Evolutionary conservation across 2,113 vertebrate species (phyloP), one percentile per base, ranked within the genome.

Genomic region (Corythornis vintsioides): DNA sequence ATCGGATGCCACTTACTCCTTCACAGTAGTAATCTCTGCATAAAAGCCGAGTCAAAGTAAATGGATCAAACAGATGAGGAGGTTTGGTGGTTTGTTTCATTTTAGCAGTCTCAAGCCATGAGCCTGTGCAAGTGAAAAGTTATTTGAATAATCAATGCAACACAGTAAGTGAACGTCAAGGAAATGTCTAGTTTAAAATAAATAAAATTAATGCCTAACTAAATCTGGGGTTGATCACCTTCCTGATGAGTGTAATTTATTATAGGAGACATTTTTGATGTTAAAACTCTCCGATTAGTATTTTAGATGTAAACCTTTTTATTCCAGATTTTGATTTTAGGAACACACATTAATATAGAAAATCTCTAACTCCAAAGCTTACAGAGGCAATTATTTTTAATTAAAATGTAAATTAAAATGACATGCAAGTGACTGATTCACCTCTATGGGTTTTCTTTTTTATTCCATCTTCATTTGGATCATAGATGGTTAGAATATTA

Each of bases 181-280:
- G 47, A 92, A 83, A 88, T 28, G 5, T 83, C 83, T 96, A 86
- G 72, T 92, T 95, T 92, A 83, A 96, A 96, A 97, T 89, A 96
- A 95, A 85, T 83, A 93, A 95, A 95, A 93, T 92, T 78, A 96
- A 92, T 88, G 11, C 18, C 29, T 91, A 57, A 50, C 53, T 90
- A 86, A 81, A 88, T 82, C 85, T 96, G 89, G 85, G 17, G 75
- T 93, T 92, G 86, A 92, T 95, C 86, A 94, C 24, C n/a, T 94
- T 96, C 48, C 69, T 93, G 95, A 96, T 93, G 77, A 87, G 60
- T 60, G 52, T 73, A 17, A 48, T 94, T 91, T 95, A 60, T 88
- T 87, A 90, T 63, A 93, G 42, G 82, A 83, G 47, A 63, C 86
- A 86, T 86, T 93, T 74, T 73, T 82, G 75, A 75, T 77, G 60